Conservation (phyloP, 2,888 invertebrate genomes). For the Thyatira batis region DNA sequence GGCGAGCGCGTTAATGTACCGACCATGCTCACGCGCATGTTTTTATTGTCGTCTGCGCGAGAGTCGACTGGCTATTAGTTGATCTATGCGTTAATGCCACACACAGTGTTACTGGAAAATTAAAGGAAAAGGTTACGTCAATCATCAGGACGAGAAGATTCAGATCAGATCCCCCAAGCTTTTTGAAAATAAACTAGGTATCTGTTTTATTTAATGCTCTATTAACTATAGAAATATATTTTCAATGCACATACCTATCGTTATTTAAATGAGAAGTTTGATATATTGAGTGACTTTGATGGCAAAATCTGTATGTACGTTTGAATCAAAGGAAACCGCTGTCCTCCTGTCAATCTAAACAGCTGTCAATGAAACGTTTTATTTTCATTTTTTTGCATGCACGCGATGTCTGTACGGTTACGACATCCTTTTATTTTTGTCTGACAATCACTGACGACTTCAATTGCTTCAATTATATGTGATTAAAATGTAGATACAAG, state of each 20-base stretch:
- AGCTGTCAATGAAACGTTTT: conserved; percentile 23
- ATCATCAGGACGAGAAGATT: conserved; percentile 8
- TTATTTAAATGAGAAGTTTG: not conserved
- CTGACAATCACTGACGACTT: conserved; percentile 20
- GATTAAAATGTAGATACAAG: conserved; percentile 22
- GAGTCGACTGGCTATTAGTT: conserved; percentile 59
- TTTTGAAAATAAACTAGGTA: not conserved
- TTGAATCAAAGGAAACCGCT: conserved; percentile 16
- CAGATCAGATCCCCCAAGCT: not conserved
- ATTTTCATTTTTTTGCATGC: conserved; percentile 21
- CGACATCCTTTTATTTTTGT: conserved; percentile 25
- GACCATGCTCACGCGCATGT: conserved; percentile 62
- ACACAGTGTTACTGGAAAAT: conserved; percentile 43
- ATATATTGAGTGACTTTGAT: not conserved
- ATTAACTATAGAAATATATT: not conserved
- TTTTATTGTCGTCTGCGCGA: conserved; percentile 64
- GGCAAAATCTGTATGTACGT: conserved; percentile 12
- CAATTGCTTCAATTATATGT: conserved; percentile 37
- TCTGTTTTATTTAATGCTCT: not conserved
- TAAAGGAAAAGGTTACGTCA: conserved; percentile 7
- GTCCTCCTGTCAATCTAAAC: conserved; percentile 9
- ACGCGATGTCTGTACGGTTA: conserved; percentile 20
- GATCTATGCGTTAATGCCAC: conserved; percentile 54
- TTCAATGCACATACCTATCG: not conserved
- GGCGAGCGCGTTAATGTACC: conserved; percentile 80